Conservation (phyloP, 2,797 vertebrate genomes). For the Trachops cirrhosus region DNA sequence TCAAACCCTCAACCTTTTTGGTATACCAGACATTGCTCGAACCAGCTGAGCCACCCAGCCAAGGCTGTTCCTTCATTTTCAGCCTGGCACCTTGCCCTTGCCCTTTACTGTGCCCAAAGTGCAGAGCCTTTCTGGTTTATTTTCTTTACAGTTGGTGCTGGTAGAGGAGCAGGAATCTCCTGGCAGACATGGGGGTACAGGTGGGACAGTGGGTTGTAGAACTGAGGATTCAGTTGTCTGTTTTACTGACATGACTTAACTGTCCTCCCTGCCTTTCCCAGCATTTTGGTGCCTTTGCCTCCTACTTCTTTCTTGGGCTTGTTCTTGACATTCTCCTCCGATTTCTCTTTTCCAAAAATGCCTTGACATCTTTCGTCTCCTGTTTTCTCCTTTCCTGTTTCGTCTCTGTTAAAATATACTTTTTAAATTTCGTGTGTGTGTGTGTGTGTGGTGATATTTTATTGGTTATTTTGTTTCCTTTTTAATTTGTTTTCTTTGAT, state of each 20-base stretch:
- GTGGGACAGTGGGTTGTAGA: background rate
- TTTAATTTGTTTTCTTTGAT: background rate
- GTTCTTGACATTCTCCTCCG: background rate
- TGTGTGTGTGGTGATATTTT: background rate
- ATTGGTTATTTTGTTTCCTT: background rate
- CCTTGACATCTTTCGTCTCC: background rate
- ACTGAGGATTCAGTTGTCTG: background rate
- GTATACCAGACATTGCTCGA: no score
- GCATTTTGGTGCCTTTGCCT: background rate
- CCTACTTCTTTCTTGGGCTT: background rate
- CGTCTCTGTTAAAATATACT: background rate
- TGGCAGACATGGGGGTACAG: background rate
- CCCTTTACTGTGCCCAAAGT: background rate
- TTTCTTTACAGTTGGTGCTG: background rate
- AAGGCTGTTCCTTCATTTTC: background rate
- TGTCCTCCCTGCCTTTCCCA: background rate
- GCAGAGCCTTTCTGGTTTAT: background rate
- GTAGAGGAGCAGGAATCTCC: background rate
- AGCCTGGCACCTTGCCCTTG: background rate
- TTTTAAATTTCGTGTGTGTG: background rate
- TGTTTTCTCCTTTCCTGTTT: background rate
- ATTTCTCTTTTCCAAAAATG: background rate
- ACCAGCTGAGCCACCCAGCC: no score
- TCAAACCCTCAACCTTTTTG: no score
- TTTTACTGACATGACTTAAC: background rate